These are phyloP conservation scores for Procambarus virginalis DNA, from an alignment of 1,140 invertebrate species.

Conservation along the genomic window DNA sequence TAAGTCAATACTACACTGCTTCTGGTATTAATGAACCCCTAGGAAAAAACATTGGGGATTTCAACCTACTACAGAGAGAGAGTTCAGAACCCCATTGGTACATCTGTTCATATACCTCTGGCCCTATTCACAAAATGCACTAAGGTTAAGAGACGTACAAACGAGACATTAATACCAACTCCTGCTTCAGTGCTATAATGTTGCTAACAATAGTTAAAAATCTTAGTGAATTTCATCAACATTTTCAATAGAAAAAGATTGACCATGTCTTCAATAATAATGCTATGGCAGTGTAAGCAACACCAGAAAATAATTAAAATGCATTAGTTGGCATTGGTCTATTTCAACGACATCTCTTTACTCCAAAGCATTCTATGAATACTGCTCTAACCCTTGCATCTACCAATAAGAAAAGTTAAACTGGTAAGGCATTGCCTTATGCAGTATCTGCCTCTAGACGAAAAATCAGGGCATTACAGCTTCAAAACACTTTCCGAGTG, in stretches of 20 bases:
- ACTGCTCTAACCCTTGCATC: conserved; percentile 39
- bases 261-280: neutral
- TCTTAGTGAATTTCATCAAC: neutral
- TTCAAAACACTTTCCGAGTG: conserved; percentile 32
- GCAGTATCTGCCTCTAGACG: conserved; percentile 43
- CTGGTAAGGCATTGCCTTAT: conserved; percentile 56
- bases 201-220: neutral
- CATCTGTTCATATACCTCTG: conserved; percentile 36
- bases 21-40: conserved; percentile 46
- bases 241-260: neutral
- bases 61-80: conserved; percentile 39
- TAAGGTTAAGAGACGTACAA: conserved; percentile 34
- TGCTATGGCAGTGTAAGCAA: neutral
- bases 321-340: conserved; percentile 12
- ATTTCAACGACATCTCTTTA: conserved; percentile 8
- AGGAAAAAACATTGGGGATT: conserved; percentile 23
- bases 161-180: conserved; percentile 18
- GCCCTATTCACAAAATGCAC: conserved; percentile 31
- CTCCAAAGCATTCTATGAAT: conserved; percentile 13
- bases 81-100: conserved; percentile 26
- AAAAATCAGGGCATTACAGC: conserved; percentile 30
- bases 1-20: conserved; percentile 49
- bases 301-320: neutral
- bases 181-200: neutral
- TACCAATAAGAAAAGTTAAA: conserved; percentile 45